Base-by-base conservation (phyloP, 1,140 invertebrate species). In the Holotrichia oblita region DNA sequence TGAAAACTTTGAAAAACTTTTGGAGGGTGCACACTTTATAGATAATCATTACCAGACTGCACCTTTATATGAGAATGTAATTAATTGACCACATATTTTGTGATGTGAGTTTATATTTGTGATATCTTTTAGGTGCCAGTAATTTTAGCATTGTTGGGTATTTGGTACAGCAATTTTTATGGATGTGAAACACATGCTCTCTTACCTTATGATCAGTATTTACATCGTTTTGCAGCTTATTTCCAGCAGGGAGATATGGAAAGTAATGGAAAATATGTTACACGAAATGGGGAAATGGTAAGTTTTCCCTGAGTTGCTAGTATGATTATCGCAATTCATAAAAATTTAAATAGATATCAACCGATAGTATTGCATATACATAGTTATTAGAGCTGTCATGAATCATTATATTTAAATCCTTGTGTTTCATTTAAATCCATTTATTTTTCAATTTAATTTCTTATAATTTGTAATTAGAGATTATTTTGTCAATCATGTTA, bases 191-290 rank as follows among this genome's bases (percentile, higher is more conserved):
- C 98, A 0, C 96, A 99, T 84, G 96, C 97, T 7, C 89, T 99
- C 0, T 88, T 99, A 55, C 99, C 99, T 0, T 99, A 99, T 88
- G 99, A 99, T 87, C 95, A 99, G 89, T 99, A 99, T 87, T 87
- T 99, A 81, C 98, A 99, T 86, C 93, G 98, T 84, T 99, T 99
- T 89, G 96, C 99, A 48, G 98, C 99, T 10, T 99, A 99, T 88
- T 99, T 99, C 88, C 99, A 99, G 89, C 99, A 99, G 90, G 98
- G 98, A 10, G 99, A 99, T 87, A 99, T 99, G 99, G 99, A 99
- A 88, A 99, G 97, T 80, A 99, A 99, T 89, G 99, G 99, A 83
- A 99, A 99, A 90, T 98, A 94, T 85, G 93, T 95, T 10, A 98
- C 95, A 9, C 90, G 94, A 55, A 91, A 90, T 81, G 96, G 96